These are phyloP conservation scores for Darevskia mixta DNA, from an alignment of 2,797 vertebrate genomes.

Conservation along the genomic window DNA sequence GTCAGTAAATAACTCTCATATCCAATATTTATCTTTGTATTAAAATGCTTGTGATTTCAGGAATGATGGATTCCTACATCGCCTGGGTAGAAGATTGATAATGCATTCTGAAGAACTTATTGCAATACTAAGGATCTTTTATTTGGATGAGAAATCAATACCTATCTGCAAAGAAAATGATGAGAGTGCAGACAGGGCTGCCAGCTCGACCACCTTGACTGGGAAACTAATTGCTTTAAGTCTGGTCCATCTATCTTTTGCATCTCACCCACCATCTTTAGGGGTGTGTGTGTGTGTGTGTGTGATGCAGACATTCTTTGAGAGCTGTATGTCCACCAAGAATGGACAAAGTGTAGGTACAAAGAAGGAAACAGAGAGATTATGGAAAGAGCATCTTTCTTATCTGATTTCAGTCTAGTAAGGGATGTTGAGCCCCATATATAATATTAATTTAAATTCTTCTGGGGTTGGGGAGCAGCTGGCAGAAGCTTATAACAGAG, in stretches of 20 bases:
- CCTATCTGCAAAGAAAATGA: not conserved
- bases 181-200: not conserved
- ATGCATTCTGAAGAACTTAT: not conserved
- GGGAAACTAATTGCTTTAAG: not conserved
- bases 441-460: no score
- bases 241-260: not conserved
- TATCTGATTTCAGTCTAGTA: no score
- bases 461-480: no score
- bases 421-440: no score
- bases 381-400: no score
- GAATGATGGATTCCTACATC: not conserved
- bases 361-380: no score
- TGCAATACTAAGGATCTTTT: not conserved
- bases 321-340: no score
- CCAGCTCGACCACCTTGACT: not conserved
- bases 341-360: no score
- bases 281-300: no score
- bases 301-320: no score
- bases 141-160: not conserved
- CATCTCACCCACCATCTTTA: not conserved
- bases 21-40: not conserved
- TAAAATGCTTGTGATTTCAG: not conserved
- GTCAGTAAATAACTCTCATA: not conserved
- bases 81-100: not conserved
- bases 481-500: no score